Conservation (phyloP, 2,888 invertebrate genomes). For the Harpalus rufipes region DNA sequence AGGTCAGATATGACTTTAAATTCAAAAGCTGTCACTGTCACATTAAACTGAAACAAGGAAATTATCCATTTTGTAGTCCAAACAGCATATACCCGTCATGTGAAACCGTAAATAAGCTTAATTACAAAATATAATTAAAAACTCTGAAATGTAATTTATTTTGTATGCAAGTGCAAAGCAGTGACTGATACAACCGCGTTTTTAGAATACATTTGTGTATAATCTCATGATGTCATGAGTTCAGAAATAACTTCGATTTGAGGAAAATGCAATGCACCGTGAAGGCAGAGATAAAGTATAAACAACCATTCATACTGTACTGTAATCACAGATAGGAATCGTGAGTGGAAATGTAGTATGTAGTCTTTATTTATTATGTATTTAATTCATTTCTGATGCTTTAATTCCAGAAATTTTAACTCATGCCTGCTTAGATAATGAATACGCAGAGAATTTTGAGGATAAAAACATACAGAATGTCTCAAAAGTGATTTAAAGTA, state of each 20-base stretch:
- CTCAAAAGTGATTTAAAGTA: no score
- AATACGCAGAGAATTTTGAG: no score
- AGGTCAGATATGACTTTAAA: constrained; percentile 5
- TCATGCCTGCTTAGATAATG: no score
- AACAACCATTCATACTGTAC: constrained; percentile 34
- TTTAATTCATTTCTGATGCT: constrained; percentile 5
- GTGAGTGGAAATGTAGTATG: no score
- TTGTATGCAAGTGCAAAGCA: constrained; percentile 25
- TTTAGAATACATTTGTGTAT: constrained; percentile 19
- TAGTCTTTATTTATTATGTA: not conserved
- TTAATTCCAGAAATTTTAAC: not conserved
- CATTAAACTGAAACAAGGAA: not conserved
- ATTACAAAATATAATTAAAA: constrained; percentile 28
- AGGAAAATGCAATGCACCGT: constrained; percentile 19
- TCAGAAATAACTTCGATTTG: constrained; percentile 37
- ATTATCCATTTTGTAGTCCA: constrained; percentile 2
- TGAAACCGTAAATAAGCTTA: constrained; percentile 6
- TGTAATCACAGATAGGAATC: not conserved
- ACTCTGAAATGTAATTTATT: constrained; percentile 27
- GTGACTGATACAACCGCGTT: not conserved
- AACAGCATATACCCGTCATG: constrained; percentile 1
- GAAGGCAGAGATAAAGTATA: constrained; percentile 22
- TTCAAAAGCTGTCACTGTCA: not conserved
- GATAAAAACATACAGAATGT: no score
- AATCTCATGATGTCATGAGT: constrained; percentile 27